phyloP scores from a whole-genome alignment of 1,140 invertebrate species.

The Lithobius niger region DNA sequence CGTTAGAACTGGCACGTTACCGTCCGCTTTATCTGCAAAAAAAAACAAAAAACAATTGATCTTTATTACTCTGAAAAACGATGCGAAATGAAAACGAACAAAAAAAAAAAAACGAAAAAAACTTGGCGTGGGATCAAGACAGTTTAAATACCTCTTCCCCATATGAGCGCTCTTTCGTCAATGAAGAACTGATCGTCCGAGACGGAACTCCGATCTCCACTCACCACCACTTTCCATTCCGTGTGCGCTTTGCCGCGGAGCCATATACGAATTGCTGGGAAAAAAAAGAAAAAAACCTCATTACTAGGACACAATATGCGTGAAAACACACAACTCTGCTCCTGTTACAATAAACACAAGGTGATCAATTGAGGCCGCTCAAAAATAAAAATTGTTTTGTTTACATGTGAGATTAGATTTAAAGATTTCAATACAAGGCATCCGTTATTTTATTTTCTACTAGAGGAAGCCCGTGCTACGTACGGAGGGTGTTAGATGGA shows the following conservation, averaged over 20 bases:
- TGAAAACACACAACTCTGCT: too few relatives aligned
- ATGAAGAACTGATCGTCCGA: constrained; percentile 72
- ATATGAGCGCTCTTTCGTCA: constrained; percentile 57
- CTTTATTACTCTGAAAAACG: too few relatives aligned
- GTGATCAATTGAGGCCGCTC: too few relatives aligned
- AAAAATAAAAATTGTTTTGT: too few relatives aligned
- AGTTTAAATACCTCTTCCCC: constrained; percentile 53
- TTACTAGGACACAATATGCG: neutral
- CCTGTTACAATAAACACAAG: too few relatives aligned
- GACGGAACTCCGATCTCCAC: constrained; percentile 56
- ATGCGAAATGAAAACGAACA: neutral
- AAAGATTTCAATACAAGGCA: too few relatives aligned
- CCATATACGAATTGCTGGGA: constrained; percentile 54
- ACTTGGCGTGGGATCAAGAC: neutral
- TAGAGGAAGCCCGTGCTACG: too few relatives aligned
- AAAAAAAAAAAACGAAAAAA: neutral
- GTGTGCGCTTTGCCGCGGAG: constrained; percentile 63
- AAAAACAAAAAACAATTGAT: constrained; percentile 10
- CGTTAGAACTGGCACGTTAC: constrained; percentile 56
- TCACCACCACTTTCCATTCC: constrained; percentile 67
- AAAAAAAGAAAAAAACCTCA: constrained; percentile 19
- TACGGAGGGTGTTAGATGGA: too few relatives aligned
- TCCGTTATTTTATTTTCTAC: too few relatives aligned
- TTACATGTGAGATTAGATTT: too few relatives aligned
- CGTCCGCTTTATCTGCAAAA: constrained; percentile 44